Evolutionary conservation across 2,113 vertebrate species (phyloP).

Genomic region (Chloropsis cyanopogon): DNA sequence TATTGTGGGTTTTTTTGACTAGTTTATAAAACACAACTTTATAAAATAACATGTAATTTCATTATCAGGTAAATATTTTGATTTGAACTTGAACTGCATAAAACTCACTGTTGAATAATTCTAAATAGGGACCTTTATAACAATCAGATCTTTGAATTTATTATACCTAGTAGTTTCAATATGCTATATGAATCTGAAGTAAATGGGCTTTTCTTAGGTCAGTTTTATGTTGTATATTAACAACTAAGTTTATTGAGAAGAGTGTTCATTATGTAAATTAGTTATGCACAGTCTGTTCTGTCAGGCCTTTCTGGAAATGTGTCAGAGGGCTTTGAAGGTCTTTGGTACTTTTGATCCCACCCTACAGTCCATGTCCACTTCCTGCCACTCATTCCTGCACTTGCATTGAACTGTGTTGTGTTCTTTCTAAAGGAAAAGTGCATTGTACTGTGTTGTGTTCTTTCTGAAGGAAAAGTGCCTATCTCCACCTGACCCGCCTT

Average conservation of each 20-base stretch:
- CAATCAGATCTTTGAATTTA: background rate
- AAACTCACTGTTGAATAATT: background rate
- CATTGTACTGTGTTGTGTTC: background rate
- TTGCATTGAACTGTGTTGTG: background rate
- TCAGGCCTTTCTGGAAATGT: background rate
- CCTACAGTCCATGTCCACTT: background rate
- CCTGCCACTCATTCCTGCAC: background rate
- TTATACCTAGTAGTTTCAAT: background rate
- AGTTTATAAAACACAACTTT: background rate
- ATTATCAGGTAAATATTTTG: background rate
- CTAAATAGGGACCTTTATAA: background rate
- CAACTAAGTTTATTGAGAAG: background rate
- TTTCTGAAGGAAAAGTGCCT: background rate
- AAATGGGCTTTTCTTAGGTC: background rate
- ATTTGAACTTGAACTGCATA: background rate
- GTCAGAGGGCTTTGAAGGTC: background rate
- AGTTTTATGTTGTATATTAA: background rate
- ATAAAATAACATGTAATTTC: background rate
- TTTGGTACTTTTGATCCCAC: background rate
- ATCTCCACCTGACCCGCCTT: background rate
- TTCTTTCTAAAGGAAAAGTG: background rate
- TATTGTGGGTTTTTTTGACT: background rate
- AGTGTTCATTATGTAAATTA: background rate
- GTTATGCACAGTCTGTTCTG: rapidly evolving
- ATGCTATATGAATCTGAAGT: background rate